Percentiles rank a stretch among this genome's conserved stretches.
phyloP scores from a whole-genome alignment of 2,797 vertebrate species.

The Notamacropus eugenii region DNA sequence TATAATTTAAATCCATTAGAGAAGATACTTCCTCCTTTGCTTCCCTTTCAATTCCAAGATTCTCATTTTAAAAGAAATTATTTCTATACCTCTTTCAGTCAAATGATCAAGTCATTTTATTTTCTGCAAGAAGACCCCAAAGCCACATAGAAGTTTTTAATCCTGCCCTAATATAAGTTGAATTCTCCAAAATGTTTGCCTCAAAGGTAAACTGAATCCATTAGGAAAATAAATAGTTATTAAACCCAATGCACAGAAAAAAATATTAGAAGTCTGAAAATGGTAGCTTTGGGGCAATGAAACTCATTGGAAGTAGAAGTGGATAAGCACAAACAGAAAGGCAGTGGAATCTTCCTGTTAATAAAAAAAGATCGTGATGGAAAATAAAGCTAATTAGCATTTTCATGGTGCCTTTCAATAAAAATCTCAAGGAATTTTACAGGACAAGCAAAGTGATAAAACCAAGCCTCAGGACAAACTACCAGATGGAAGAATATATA shows the following conservation, averaged over 20 bases:
- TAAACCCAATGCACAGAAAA: constrained; percentile 76
- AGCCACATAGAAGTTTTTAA: constrained; percentile 68
- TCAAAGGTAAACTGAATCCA: constrained; percentile 76
- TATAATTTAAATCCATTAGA: constrained; percentile 40
- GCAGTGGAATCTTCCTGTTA: constrained; percentile 38
- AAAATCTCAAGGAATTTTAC: constrained; percentile 74
- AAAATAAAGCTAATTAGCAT: constrained; percentile 78
- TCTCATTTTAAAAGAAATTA: constrained; percentile 66
- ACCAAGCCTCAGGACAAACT: constrained; percentile 63
- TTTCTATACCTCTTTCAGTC: constrained; percentile 64
- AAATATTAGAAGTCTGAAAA: constrained; percentile 76
- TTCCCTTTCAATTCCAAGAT: constrained; percentile 51
- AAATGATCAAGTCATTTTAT: constrained; percentile 76
- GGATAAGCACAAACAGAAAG: constrained; percentile 49
- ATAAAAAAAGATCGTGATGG: constrained; percentile 67
- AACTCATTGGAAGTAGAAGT: constrained; percentile 55
- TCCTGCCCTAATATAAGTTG: constrained; percentile 69
- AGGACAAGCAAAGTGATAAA: constrained; percentile 68
- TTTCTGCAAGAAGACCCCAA: constrained; percentile 69
- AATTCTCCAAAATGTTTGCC: constrained; percentile 74
- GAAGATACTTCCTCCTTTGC: constrained; percentile 59
- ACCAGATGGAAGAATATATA: constrained; percentile 71
- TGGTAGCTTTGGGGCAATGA: constrained; percentile 73
- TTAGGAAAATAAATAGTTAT: constrained; percentile 77
- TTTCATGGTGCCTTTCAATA: constrained; percentile 79